phyloP scores from a whole-genome alignment of 2,797 vertebrate genomes.

The Lutjanus argentimaculatus region DNA sequence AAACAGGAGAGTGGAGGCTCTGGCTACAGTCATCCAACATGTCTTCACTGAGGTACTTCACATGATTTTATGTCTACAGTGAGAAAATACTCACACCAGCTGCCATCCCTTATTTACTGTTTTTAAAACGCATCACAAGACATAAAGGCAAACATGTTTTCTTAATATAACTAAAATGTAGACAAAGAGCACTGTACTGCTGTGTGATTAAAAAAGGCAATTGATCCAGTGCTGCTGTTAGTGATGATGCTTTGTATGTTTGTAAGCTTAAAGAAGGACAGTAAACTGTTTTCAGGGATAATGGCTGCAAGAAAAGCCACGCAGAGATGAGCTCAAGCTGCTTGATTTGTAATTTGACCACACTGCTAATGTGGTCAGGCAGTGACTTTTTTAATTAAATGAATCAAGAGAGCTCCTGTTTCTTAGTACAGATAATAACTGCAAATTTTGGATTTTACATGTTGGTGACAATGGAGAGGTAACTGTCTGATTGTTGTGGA shows the following conservation, averaged over 20 bases:
- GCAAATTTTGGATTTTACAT: background rate
- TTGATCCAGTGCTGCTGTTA: background rate
- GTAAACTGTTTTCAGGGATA: background rate
- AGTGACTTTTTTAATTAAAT: background rate
- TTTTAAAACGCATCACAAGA: background rate
- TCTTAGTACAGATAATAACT: background rate
- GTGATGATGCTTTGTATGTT: background rate
- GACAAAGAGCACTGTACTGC: background rate
- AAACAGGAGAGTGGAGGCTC: slow-evolving; percentile 81
- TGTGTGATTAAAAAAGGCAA: background rate
- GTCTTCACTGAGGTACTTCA: slow-evolving; percentile 80
- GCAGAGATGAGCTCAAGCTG: background rate
- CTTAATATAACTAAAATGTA: background rate
- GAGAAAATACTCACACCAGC: background rate
- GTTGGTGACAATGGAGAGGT: background rate
- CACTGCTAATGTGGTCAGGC: background rate
- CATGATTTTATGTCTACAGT: background rate
- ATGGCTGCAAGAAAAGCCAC: background rate
- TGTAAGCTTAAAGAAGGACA: background rate
- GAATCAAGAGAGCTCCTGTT: background rate
- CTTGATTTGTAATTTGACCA: too few relatives aligned
- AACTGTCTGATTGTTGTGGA: background rate
- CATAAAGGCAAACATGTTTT: background rate
- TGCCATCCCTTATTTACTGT: background rate
- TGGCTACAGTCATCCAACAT: slow-evolving; percentile 85